Evolutionary conservation across 2,797 vertebrate genomes (phyloP), one percentile per base, ranked within the genome.

Genomic region (Eospalax fontanierii): DNA sequence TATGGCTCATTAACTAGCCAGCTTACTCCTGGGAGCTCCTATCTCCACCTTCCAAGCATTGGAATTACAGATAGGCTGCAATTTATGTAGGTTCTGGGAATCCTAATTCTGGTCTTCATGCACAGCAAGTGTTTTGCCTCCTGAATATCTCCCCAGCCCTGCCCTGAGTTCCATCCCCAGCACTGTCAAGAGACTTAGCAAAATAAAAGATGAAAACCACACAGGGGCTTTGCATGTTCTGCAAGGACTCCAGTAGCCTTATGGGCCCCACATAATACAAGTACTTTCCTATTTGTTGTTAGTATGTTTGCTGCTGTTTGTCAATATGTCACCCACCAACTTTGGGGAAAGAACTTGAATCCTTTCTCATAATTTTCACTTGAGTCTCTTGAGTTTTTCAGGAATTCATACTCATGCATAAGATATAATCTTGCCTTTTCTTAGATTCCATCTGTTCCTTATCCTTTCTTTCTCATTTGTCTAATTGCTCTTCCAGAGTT

Each of bases 401-500:
- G 80, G 92, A 88, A 93, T 84, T 78, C n/a, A 1, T n/a, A 82
- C 40, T 54, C 50, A 50, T 57, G 35, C 43, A 66, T 35, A 35
- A 95, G 78, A 28, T 79, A 95, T 81, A 82, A 88, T 57, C 75
- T 93, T 76, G 24, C 57, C n/a, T 91, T 82, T 93, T 93, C 38
- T 33, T 95, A 81, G 61, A 85, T 35, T 38, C 65, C 84, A 76
- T 30, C 78, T 73, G 8, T 70, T 28, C 9, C 35, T 89, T 38
- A 22, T 30, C 68, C 65, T 73, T 80, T 59, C 61, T 91, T 59
- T 68, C 35, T 35, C 59, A 61, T 59, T 26, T 24, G 1, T 71
- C 90, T 91, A 87, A 94, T 89, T 89, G 79, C 54, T 54, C 76
- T 94, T 91, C 82, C 87, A 87, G 75, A 90, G 75, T 68, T 83